Conservation (phyloP, 2,113 vertebrate genomes). For the Ardeotis arabs region DNA sequence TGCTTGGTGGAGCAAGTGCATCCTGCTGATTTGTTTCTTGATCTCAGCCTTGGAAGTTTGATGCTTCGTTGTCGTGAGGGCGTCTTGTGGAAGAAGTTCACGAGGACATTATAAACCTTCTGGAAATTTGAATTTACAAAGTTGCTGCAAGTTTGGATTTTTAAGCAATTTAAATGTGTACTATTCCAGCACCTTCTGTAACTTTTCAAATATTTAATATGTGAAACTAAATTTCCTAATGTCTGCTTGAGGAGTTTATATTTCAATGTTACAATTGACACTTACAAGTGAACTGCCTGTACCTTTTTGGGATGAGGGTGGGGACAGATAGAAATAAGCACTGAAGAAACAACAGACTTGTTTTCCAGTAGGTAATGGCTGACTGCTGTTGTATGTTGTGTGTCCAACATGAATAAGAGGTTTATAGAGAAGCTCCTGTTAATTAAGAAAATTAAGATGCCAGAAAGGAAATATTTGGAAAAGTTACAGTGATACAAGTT, state of each 20-base stretch:
- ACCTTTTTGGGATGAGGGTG: constrained; percentile 43
- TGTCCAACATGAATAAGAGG: neutral
- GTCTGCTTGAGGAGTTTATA: constrained; percentile 71
- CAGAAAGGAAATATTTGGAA: constrained; percentile 51
- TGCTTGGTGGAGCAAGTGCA: constrained; percentile 57
- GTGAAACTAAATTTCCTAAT: constrained; percentile 77
- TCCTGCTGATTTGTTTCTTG: constrained; percentile 67
- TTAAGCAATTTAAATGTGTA: constrained; percentile 72
- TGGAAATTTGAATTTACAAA: constrained; percentile 64
- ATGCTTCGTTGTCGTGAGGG: constrained; percentile 45
- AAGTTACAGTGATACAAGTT: constrained; percentile 70
- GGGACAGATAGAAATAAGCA: constrained; percentile 40
- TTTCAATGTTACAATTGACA: constrained; percentile 62
- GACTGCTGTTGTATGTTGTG: neutral
- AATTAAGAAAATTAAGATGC: constrained; percentile 38
- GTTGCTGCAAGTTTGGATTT: constrained; percentile 74
- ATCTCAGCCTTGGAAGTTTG: constrained; percentile 65
- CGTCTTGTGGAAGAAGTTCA: constrained; percentile 64
- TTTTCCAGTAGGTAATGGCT: constrained; percentile 52
- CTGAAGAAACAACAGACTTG: constrained; percentile 29
- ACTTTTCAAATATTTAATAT: constrained; percentile 78
- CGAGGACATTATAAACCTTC: constrained; percentile 64
- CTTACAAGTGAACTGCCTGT: constrained; percentile 66
- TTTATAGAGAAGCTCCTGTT: constrained; percentile 33
- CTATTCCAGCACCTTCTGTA: constrained; percentile 76